phyloP scores from a whole-genome alignment of 2,888 invertebrate species.

The Tricholauxania praeusta region DNA sequence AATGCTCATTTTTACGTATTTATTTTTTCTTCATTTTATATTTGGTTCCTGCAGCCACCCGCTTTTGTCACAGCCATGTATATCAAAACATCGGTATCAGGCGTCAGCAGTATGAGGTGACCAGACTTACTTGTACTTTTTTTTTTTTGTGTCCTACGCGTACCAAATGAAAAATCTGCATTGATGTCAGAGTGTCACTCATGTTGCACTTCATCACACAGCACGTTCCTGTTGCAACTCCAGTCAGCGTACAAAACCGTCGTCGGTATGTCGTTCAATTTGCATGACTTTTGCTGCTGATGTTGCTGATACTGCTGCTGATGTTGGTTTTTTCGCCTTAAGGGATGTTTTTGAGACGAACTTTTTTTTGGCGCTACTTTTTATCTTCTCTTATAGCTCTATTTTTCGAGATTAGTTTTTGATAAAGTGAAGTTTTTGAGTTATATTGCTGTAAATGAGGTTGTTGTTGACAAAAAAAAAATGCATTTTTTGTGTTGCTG shows the following conservation, averaged over 20 bases:
- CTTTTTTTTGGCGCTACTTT: background rate
- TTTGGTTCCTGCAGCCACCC: background rate
- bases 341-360: no score
- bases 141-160: background rate
- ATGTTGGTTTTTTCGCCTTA: background rate
- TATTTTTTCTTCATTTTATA: slow-evolving; percentile 34
- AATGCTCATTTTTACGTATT: slow-evolving; percentile 38
- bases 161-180: slow-evolving; percentile 42
- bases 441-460: no score
- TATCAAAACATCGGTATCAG: no score
- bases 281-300: slow-evolving; percentile 33
- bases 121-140: slow-evolving; percentile 8
- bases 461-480: no score
- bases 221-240: slow-evolving; percentile 10
- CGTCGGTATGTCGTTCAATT: slow-evolving; percentile 23
- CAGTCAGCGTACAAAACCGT: slow-evolving; percentile 5
- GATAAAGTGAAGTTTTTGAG: slow-evolving; percentile 59
- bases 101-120: background rate
- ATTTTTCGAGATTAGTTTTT: slow-evolving; percentile 54
- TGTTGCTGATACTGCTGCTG: background rate
- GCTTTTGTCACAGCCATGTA: background rate
- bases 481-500: no score
- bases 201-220: slow-evolving; percentile 34
- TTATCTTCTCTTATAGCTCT: background rate
- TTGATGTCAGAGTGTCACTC: slow-evolving; percentile 27